Conservation (phyloP, 2,113 vertebrate genomes). For the Pavo muticus region DNA sequence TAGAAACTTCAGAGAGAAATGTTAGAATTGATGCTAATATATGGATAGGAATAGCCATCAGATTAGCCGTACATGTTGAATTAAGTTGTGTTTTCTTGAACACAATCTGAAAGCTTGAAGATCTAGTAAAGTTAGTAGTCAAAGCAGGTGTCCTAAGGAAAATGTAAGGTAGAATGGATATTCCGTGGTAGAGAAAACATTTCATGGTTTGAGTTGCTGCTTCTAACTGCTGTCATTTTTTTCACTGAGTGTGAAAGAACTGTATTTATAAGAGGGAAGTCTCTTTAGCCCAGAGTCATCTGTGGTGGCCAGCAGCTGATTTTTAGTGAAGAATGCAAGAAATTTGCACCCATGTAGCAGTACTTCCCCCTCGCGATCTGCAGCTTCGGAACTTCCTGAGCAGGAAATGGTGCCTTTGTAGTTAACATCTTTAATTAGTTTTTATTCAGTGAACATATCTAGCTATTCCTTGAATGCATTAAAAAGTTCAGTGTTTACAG, state of each 20-base stretch:
- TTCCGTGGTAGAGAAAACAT: not conserved
- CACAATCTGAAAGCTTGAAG: not conserved
- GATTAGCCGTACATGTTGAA: accelerated
- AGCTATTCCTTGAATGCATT: not conserved
- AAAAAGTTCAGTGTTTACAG: not conserved
- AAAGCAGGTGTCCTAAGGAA: not conserved
- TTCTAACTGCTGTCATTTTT: not conserved
- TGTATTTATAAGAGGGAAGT: not conserved
- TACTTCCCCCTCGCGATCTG: not conserved
- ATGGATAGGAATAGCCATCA: not conserved
- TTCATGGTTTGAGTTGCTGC: not conserved
- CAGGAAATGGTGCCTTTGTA: not conserved
- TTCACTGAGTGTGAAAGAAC: not conserved
- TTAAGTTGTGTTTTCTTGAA: not conserved
- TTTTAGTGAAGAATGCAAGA: not conserved
- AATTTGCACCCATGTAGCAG: not conserved
- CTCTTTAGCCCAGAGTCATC: not conserved
- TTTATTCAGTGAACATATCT: not conserved
- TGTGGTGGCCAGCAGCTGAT: not conserved
- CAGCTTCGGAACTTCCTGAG: not conserved
- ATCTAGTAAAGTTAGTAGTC: not conserved
- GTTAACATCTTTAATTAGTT: not conserved
- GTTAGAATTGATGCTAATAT: not conserved
- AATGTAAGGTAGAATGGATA: not conserved
- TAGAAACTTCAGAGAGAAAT: not conserved